Percentiles rank a stretch among this genome's conserved stretches.
Conservation (phyloP, 2,797 vertebrate species). For the Cyprinella venusta region DNA sequence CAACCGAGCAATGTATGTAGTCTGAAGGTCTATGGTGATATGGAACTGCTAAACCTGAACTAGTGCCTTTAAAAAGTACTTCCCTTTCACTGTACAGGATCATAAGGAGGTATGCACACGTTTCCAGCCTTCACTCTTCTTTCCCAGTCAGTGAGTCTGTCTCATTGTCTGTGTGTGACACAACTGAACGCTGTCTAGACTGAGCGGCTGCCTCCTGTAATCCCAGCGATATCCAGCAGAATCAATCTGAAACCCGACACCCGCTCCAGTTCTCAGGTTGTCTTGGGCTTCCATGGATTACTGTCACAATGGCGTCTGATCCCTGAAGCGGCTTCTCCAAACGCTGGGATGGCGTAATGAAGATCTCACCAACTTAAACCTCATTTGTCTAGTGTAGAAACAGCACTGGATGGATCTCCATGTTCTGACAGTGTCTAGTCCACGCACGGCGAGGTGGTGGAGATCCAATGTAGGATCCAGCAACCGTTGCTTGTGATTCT, state of each 20-base stretch:
- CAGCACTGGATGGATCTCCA: background rate
- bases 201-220: constrained; percentile 92
- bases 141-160: constrained; percentile 61
- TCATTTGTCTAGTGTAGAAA: background rate
- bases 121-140: constrained; percentile 12
- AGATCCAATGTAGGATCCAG: background rate
- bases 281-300: constrained; percentile 79
- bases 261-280: constrained; percentile 75
- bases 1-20: background rate
- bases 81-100: background rate
- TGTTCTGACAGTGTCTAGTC: background rate
- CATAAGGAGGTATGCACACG: background rate
- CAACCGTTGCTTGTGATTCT: background rate
- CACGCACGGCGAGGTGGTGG: background rate
- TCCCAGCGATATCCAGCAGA: constrained; percentile 91
- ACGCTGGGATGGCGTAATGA: background rate
- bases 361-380: background rate
- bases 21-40: background rate
- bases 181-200: constrained; percentile 97
- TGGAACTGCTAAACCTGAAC: too few species aligned
- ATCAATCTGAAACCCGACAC: constrained; percentile 94
- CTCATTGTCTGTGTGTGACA: constrained; percentile 87
- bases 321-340: background rate
- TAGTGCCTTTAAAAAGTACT: background rate
- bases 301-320: constrained; percentile 76